phyloP scores from a whole-genome alignment of 2,797 vertebrate species.

The Heterohyrax brucei region DNA sequence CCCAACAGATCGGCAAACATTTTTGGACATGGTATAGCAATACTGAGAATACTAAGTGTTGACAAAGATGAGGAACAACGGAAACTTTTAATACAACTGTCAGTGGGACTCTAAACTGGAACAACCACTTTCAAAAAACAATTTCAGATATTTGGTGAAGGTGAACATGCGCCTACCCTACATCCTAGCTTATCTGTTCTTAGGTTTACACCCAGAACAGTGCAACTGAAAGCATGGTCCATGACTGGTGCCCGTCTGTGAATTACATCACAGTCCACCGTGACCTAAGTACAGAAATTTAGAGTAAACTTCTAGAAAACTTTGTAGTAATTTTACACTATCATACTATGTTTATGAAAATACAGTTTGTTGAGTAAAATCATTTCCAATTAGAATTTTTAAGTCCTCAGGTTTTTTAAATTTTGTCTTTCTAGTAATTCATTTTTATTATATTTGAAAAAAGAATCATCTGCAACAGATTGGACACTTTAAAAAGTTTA shows the following conservation, averaged over 20 bases:
- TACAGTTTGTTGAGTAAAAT: background rate
- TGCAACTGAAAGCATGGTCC: background rate
- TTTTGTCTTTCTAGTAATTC: conserved; percentile 62
- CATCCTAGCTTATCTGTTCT: background rate
- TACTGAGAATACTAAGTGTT: conserved; percentile 42
- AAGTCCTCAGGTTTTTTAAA: conserved; percentile 33
- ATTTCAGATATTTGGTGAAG: conserved; percentile 29
- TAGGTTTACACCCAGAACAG: background rate
- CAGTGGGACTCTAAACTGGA: background rate
- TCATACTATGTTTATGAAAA: background rate
- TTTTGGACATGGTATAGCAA: background rate
- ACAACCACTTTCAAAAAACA: background rate
- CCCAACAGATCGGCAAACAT: conserved; percentile 39
- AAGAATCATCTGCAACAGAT: conserved; percentile 43
- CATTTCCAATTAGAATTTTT: conserved; percentile 41
- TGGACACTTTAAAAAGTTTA: background rate
- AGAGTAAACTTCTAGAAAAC: conserved; percentile 20
- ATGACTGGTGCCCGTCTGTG: background rate
- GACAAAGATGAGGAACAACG: conserved; percentile 7
- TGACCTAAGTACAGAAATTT: background rate
- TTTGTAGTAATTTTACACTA: background rate
- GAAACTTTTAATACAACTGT: background rate
- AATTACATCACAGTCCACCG: background rate
- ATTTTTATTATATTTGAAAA: conserved; percentile 51
- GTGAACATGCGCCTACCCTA: background rate